Base-by-base conservation (phyloP, 2,113 vertebrate species). In the Psilopsiagon aymara region DNA sequence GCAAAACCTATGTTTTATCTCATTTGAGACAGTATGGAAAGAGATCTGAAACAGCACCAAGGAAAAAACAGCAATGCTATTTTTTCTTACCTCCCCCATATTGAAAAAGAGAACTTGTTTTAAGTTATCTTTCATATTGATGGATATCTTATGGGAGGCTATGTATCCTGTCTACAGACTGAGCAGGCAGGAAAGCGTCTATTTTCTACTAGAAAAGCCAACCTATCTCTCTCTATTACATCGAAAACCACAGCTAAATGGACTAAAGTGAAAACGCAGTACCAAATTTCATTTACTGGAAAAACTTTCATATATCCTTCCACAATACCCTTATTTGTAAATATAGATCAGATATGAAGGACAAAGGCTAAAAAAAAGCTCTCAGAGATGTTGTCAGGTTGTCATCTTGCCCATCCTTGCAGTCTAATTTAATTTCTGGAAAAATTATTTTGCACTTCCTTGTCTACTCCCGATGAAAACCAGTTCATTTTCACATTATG, bases 391-490 rank as follows among this genome's bases (percentile, higher is more conserved):
- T 31, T 82, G 59, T 82, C 68, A 73, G 82, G 52, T 25, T 68
- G 52, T 46, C 82, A 88, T 6, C 19, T 74, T 84, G 60, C 35
- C 49, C 52, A 55, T 23, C 53, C 83, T 9, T 85, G 55, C 19
- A 66, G 15, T n/a, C 37, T 82, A 53, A 11, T 82, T 86, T 91
- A 66, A 88, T 84, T 93, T 75, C 49, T 31, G 28, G 20, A 68
- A 88, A 92, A 83, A 90, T 68, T 60, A 73, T 62, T 92, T 82
- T 82, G 20, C 3, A 7, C 25, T 88, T 75, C 51, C 51, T 78
- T 60, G 29, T 28, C 57, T 92, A 94, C 94, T 92, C 85, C 71
- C 23, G 23, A 51, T 90, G 77, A 28, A 92, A 95, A 77, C n/a
- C 55, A 81, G 92, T 86, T 89, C 80, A 47, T 41, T 89, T 89